Base-by-base conservation (phyloP, 2,113 vertebrate genomes). In the Trematocara unimaculatum region DNA sequence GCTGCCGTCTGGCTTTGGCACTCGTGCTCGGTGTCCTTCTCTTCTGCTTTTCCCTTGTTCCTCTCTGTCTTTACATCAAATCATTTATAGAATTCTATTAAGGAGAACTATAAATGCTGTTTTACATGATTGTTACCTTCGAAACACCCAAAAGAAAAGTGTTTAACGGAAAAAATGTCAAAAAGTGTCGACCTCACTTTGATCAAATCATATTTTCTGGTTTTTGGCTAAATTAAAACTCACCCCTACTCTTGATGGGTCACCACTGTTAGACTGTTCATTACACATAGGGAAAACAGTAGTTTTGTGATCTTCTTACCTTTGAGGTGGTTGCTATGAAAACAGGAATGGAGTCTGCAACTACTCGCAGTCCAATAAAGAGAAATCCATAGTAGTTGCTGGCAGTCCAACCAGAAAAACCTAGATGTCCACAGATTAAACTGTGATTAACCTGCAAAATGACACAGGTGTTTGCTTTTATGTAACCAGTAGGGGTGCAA, bases 391-490 rank as follows among this genome's bases (percentile, higher is more conserved):
- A 10, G 1, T 60, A 18, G 29, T 60, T 60, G 29, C 29, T 60
- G 56, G 2, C 8, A 33, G 15, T 33, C 1, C 56, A 60, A 33
- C 29, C 56, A 60, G 56, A 60, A 33, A 33, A 60, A 33, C 56
- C 10, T 60, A 60, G 54, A 10, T 33, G 15, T 17, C 5, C 56
- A 60, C 14, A 33, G 56, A 60, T 33, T 31, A 33, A 60, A 60
- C 0, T 31, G 7, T 15, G 1, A 9, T 60, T 13, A 31, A 31
- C 26, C 56, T 60, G 14, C 0, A 33, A 60, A 31, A 0, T 0
- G 3, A 60, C 56, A 4, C 56, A 0, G 8, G 5, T 4, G 56
- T 31, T 33, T 33, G 3, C 29, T 1, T 62, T 62, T 62, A 33
- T 62, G 58, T 62, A 33, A 33, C 29, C 58, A 62, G 29, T 26